A percentile compares a stretch with the other conserved stretches of the same genome.
Conservation (phyloP, 2,888 invertebrate species). For the Apodemia duryi region DNA sequence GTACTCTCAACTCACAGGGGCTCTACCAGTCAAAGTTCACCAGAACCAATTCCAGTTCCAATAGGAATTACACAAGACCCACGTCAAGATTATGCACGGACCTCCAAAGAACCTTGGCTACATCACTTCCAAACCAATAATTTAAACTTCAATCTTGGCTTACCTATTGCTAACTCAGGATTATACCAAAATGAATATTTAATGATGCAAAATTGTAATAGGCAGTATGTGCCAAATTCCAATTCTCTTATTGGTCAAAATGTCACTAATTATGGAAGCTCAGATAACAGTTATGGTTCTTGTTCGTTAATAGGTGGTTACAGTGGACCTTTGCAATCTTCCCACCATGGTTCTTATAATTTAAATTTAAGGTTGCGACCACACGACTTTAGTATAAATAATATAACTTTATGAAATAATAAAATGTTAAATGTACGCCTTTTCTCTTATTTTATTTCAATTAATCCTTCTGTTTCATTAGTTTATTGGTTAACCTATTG, state of each 20-base stretch:
- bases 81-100: slow-evolving; percentile 57
- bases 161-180: slow-evolving; percentile 61
- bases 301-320: slow-evolving; percentile 68
- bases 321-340: slow-evolving; percentile 54
- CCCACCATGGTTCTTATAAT: slow-evolving; percentile 68
- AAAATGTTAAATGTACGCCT: not conserved
- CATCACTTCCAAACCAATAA: slow-evolving; percentile 68
- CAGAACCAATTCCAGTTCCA: slow-evolving; percentile 68
- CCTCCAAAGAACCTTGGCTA: slow-evolving; percentile 64
- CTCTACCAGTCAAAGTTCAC: slow-evolving; percentile 75
- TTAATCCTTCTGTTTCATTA: too few species aligned
- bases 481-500: too few species aligned
- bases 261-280: slow-evolving; percentile 51
- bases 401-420: slow-evolving; percentile 56
- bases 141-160: slow-evolving; percentile 63
- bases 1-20: slow-evolving; percentile 71
- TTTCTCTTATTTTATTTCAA: too few species aligned
- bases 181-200: slow-evolving; percentile 72
- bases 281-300: slow-evolving; percentile 60
- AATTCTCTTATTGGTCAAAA: slow-evolving; percentile 59
- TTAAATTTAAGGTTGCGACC: slow-evolving; percentile 79
- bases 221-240: slow-evolving; percentile 63
- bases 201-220: slow-evolving; percentile 69
- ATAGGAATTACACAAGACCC: slow-evolving; percentile 67
- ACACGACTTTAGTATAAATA: slow-evolving; percentile 78